Evolutionary conservation across 2,113 vertebrate genomes (phyloP), one percentile per base, ranked within the genome.

Genomic region (Aramus guarauna): DNA sequence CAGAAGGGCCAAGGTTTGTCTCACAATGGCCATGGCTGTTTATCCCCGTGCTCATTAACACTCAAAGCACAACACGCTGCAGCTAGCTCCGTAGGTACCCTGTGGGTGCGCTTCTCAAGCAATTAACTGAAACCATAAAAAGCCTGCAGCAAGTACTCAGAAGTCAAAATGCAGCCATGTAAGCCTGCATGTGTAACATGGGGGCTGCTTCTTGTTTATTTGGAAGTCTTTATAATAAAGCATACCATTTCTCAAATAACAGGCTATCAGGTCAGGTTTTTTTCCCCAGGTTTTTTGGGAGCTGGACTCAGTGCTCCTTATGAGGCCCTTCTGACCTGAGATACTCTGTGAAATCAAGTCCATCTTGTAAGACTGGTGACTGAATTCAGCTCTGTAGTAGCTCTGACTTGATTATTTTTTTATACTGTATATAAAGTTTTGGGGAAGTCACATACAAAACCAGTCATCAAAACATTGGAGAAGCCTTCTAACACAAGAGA

Each of bases 21-120:
- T 82, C 9, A 5, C 2, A 15, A 4, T 0, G 0, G 5, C 8
- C 20, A 36, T 4, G 43, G 15, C 13, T 59, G 43, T 66, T 29
- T 27, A 36, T 77, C 77, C 19, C n/a, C 9, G 1, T 27, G 58
- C 43, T 68, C 11, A 0, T 18, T 18, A 20, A 24, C 14, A 11
- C 37, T 41, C 27, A 36, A 32, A 81, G 27, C 41, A 11, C 6
- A 14, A 22, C 22, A n/a, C 3, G 0, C 9, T 45, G 30, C 32
- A 37, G 50, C 23, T 15, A 0, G 29, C 56, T 56, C 72, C 27
- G 58, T 15, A 22, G 41, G 37, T 32, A 50, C 53, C 19, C 20
- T 16, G 7, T 4, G 20, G 34, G 5, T 36, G n/a, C 1, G 1
- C 34, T 67, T 75, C 43, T 67, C 58, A 17, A 30, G n/a, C 58